Conservation (phyloP, 2,797 vertebrate genomes). For the Sebastes steindachneri region DNA sequence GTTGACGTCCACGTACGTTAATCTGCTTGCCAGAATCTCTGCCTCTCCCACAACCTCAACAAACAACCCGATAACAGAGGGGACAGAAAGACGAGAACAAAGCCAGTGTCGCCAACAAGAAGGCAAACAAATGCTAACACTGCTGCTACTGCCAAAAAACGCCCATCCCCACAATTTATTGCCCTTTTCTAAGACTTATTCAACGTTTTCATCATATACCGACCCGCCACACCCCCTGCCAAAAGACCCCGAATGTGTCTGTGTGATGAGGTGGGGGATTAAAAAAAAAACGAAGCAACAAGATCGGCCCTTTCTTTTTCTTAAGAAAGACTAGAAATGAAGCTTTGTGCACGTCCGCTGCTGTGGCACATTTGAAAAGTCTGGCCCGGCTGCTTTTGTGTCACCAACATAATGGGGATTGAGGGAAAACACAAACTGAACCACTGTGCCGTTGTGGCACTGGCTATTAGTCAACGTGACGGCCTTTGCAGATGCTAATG, state of each 20-base stretch:
- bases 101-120: conserved; percentile 87
- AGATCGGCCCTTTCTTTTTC: conserved; percentile 77
- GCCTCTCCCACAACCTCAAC: conserved; percentile 82
- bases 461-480: conserved; percentile 87
- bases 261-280: conserved; percentile 70
- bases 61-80: conserved; percentile 85
- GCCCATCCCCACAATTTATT: conserved; percentile 91
- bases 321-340: conserved; percentile 85
- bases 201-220: conserved; percentile 78
- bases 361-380: conserved; percentile 94
- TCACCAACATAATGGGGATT: conserved; percentile 88
- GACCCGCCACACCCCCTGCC: conserved; percentile 53
- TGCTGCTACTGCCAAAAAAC: conserved; percentile 87
- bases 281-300: conserved; percentile 78
- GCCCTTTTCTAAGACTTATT: conserved; percentile 84
- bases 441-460: conserved; percentile 86
- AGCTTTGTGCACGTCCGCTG: conserved; percentile 89
- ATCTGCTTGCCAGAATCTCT: conserved; percentile 43
- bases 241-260: conserved; percentile 60
- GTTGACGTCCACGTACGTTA: not conserved
- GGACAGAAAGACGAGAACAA: conserved; percentile 76
- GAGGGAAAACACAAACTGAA: conserved; percentile 93
- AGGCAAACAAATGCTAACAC: conserved; percentile 91
- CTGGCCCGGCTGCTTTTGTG: conserved; percentile 92
- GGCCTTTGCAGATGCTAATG: conserved; percentile 99